A percentile compares a stretch with the other conserved stretches of the same genome.
phyloP scores from a whole-genome alignment of 1,140 invertebrate genomes.

The Apis mellifera region Amel_HAv3.1 CM009942.2:4483001-4483500 shows the following conservation, averaged over 20 bases:
- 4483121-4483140: neutral
- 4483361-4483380: slow-evolving; percentile 35
- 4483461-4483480: neutral
- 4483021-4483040: slow-evolving; percentile 53
- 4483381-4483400: neutral
- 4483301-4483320: slow-evolving; percentile 75
- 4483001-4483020: slow-evolving; percentile 28
- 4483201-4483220: slow-evolving; percentile 75
- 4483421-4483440: neutral
- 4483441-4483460: neutral
- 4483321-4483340: slow-evolving; percentile 69
- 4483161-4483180: slow-evolving; percentile 67
- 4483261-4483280: slow-evolving; percentile 82
- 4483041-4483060: slow-evolving; percentile 44
- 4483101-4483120: slow-evolving; percentile 29
- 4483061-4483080: slow-evolving; percentile 39
- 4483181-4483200: slow-evolving; percentile 70
- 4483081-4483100: slow-evolving; percentile 42
- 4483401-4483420: neutral
- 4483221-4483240: slow-evolving; percentile 81
- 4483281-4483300: slow-evolving; percentile 81
- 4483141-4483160: neutral
- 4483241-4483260: slow-evolving; percentile 80
- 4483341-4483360: slow-evolving; percentile 72
- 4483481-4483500: neutral